Evolutionary conservation across 2,888 invertebrate species (phyloP).

Genomic region (Cosmorhoe ocellata): DNA sequence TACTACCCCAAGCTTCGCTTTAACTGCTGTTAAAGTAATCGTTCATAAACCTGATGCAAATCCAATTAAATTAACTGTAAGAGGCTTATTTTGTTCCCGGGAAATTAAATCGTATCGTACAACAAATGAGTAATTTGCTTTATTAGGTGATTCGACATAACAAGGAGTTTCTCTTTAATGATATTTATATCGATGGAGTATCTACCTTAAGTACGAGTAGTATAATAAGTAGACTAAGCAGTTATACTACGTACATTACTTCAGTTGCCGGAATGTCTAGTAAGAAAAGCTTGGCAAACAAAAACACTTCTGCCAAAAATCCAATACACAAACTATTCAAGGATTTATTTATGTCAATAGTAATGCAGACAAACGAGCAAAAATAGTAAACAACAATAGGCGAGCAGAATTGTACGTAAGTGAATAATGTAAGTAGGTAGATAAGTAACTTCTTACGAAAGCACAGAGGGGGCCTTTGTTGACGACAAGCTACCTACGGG

Average conservation of each 20-base stretch:
- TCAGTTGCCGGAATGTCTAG: background rate
- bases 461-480: constrained; percentile 54
- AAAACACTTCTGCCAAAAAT: constrained; percentile 18
- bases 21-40: constrained; percentile 58
- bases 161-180: no score
- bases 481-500: constrained; percentile 68
- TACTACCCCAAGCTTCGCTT: constrained; percentile 9
- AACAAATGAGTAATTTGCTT: constrained; percentile 10
- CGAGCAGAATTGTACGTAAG: constrained; percentile 64
- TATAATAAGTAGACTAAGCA: no score
- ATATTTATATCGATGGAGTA: no score
- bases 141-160: no score
- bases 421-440: constrained; percentile 66
- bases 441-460: constrained; percentile 29
- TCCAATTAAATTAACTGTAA: constrained; percentile 56
- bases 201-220: no score
- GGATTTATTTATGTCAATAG: constrained; percentile 33
- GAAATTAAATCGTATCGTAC: constrained; percentile 41
- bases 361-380: constrained; percentile 41
- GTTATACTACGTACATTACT: no score
- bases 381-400: constrained; percentile 50
- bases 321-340: constrained; percentile 30
- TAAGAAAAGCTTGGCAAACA: background rate
- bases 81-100: constrained; percentile 47
- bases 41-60: constrained; percentile 54